Evolutionary conservation across 53 echinoderm and acorn worm genomes (phyloP).

Genomic region (Apostichopus leukothele): DNA sequence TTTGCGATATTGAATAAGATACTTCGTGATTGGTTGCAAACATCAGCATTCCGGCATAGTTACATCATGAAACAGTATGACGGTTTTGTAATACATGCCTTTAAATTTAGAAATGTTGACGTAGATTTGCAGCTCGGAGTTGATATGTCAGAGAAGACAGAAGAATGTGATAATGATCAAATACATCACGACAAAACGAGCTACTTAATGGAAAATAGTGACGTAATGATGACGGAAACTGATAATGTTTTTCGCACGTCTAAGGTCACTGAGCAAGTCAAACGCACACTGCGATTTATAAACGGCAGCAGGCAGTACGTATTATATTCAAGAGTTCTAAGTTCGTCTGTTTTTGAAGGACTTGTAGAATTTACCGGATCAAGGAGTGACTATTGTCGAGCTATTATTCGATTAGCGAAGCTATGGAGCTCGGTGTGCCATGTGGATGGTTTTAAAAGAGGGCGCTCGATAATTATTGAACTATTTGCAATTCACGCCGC

Average conservation of each 20-base stretch:
- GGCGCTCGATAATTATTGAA: slow-evolving; percentile 13
- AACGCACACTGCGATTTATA: background rate
- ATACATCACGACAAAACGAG: background rate
- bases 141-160: background rate
- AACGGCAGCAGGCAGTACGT: background rate
- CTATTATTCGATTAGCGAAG: slow-evolving; percentile 19
- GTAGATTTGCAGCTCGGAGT: slow-evolving; percentile 13
- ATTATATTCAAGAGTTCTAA: background rate
- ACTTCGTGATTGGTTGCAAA: background rate
- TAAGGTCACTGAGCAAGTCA: background rate
- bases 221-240: background rate
- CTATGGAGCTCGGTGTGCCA: background rate
- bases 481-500: slow-evolving; percentile 25
- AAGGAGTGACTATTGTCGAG: background rate
- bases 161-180: background rate
- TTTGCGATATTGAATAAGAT: background rate
- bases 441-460: background rate
- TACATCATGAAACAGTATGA: background rate
- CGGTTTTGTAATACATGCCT: background rate
- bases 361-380: slow-evolving; percentile 13
- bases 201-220: background rate
- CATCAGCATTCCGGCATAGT: background rate
- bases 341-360: slow-evolving; percentile 24
- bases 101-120: background rate
- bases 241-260: background rate